A percentile compares a stretch with the other conserved stretches of the same genome.
phyloP scores from a whole-genome alignment of 1,140 invertebrate genomes.

The Phortica variegata region DNA sequence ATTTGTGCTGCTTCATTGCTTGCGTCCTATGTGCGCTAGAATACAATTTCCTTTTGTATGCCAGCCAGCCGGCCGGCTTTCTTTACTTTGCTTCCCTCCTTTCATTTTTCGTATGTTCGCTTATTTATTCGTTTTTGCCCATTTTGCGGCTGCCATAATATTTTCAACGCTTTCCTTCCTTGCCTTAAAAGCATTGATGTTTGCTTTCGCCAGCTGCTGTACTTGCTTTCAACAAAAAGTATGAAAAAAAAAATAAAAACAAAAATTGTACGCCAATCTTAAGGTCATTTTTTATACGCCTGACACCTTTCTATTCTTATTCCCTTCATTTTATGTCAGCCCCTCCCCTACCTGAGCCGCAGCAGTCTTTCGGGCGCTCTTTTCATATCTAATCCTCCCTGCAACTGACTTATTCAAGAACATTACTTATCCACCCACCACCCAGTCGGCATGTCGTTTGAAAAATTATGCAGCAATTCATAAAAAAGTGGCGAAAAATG shows the following conservation, averaged over 20 bases:
- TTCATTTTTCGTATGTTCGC: constrained; percentile 28
- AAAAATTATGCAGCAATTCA: constrained; percentile 49
- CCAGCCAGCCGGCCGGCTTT: constrained; percentile 8
- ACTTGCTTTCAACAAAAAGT: constrained; percentile 32
- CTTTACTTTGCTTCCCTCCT: too few species aligned
- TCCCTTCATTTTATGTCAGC: constrained; percentile 37
- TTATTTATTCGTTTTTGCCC: constrained; percentile 25
- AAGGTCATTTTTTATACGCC: constrained; percentile 48
- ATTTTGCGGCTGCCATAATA: not conserved
- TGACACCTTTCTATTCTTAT: constrained; percentile 33
- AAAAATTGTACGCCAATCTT: constrained; percentile 37
- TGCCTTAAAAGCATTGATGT: too few species aligned
- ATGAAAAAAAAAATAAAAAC: constrained; percentile 15
- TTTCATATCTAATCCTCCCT: too few species aligned
- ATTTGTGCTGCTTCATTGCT: constrained; percentile 23
- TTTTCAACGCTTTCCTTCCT: not conserved
- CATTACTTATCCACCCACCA: not conserved
- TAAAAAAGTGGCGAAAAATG: too few species aligned
- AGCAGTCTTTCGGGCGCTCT: too few species aligned
- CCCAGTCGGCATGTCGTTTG: constrained; percentile 30
- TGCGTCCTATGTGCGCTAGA: too few species aligned
- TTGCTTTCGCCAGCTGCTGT: too few species aligned
- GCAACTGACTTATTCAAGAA: too few species aligned
- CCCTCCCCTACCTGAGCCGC: constrained; percentile 3
- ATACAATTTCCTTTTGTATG: constrained; percentile 20